Evolutionary conservation across 2,888 invertebrate species (phyloP), one percentile per base, ranked within the genome.

Genomic region (Sarcophaga subvicina): DNA sequence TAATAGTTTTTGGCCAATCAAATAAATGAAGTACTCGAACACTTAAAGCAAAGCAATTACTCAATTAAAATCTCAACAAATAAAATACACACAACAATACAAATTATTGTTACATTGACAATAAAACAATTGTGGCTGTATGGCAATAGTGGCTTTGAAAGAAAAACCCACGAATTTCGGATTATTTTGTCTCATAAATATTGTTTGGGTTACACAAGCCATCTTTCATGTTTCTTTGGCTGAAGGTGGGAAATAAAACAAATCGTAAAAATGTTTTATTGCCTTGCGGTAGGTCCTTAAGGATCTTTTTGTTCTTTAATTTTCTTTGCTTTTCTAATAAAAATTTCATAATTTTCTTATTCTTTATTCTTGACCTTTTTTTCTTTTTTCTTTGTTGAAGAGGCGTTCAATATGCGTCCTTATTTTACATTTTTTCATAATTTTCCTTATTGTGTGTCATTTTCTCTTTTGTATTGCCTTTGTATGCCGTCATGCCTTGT

Each of bases 221-320:
- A n/a, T 8, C 20, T 47, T 71, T 70, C n/a, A 49, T 67, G 63
- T 63, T 67, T 72, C 72, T 78, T 66, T 66, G 49, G 54, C 47
- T 77, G 59, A 27, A 78, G 81, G 84, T 81, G 84, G 79, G 60
- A 76, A 73, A 84, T 10, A 75, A 59, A 84, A 87, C 87, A 87
- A 83, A 84, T 87, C 87, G 87, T 87, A 69, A 79, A 72, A 84
- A 79, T 86, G 83, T 12, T 86, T 87, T 84, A 87, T 82, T 75
- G 76, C 76, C 63, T 76, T 84, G 87, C 84, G 87, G 87, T 87
- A 81, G 87, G 87, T 87, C 84, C 64, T 59, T 22, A 60, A 49
- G 25, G 12, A 60, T 37, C 5, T 37, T 47, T 62, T 54, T 54
- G 3, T 54, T 22, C 3, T 27, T 72, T 2, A 37, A 37, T 37